Base-by-base conservation (phyloP, 2,888 invertebrate genomes). In the Latrodectus elegans region DNA sequence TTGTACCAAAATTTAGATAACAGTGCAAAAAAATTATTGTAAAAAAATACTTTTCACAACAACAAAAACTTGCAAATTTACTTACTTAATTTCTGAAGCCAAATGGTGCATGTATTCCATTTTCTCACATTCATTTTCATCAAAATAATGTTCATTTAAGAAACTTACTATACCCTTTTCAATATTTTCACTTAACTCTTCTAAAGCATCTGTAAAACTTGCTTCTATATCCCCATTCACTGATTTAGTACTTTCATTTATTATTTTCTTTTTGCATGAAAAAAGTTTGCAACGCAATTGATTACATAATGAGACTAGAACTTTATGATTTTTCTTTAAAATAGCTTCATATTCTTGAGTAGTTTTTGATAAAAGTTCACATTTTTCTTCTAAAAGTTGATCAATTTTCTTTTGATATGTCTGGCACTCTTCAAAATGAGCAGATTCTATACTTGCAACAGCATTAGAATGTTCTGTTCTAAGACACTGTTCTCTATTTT, bases 301-400 rank as follows among this genome's bases (percentile, higher is more conserved):
- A 26, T 78, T 74, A 17, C 74, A 83, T 52, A 88, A 55, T 68
- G 70, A 38, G 1, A 74, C 60, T 64, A 88, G 14, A 22, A 70
- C 87, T 74, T 83, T 73, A 64, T 88, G 87, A 49, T 82, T 88
- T 53, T 83, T 88, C 12, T 88, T 88, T 15, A 83, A 51, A 55
- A 88, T 76, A n/a, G 67, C 79, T 52, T 88, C 80, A 71, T 83
- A 80, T 75, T 88, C 88, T 52, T 76, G 72, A 8, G 83, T 72
- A 15, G 83, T 83, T 60, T 84, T 84, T 10, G 80, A n/a, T 17
- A 88, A 75, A 55, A 88, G 84, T n/a, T 80, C 80, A 76, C 80
- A 84, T 60, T 88, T 88, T 60, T 88, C 88, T 71, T 88, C 88
- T 4, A 84, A 51, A 14, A 88, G 75, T 11, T 84, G 78, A n/a